Conservation (phyloP, 2,113 vertebrate genomes). For the Scomber colias region DNA sequence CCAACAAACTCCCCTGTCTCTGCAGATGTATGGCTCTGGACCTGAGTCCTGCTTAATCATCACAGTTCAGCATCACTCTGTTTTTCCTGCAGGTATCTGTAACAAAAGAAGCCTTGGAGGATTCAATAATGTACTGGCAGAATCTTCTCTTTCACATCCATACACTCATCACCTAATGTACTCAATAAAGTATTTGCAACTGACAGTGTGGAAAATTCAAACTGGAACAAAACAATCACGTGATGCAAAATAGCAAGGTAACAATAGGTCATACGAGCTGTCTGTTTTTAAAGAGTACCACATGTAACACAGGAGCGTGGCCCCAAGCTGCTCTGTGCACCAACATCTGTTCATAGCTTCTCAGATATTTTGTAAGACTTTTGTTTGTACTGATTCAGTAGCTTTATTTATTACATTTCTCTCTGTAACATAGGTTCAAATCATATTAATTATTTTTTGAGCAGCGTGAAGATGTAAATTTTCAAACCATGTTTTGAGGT, state of each 20-base stretch:
- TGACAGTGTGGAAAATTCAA: slow-evolving; percentile 27
- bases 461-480: background rate
- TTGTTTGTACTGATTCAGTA: no score
- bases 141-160: slow-evolving; percentile 39
- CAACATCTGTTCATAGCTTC: no score
- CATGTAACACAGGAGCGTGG: no score
- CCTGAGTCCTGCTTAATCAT: slow-evolving; percentile 54
- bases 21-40: background rate
- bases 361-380: no score
- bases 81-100: slow-evolving; percentile 52
- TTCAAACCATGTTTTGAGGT: background rate
- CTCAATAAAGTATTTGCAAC: slow-evolving; percentile 43
- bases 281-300: background rate
- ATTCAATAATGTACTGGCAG: slow-evolving; percentile 65
- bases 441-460: background rate
- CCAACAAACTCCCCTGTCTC: background rate
- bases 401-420: background rate
- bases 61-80: slow-evolving; percentile 26
- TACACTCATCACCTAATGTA: slow-evolving; percentile 13
- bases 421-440: background rate
- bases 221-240: slow-evolving; percentile 12
- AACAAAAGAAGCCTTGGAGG: slow-evolving; percentile 68
- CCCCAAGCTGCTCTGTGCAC: no score
- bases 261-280: background rate
- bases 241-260: background rate